These are phyloP conservation scores for Orthonyx spaldingii DNA, from an alignment of 2,113 vertebrate genomes.

Conservation along the genomic window DNA sequence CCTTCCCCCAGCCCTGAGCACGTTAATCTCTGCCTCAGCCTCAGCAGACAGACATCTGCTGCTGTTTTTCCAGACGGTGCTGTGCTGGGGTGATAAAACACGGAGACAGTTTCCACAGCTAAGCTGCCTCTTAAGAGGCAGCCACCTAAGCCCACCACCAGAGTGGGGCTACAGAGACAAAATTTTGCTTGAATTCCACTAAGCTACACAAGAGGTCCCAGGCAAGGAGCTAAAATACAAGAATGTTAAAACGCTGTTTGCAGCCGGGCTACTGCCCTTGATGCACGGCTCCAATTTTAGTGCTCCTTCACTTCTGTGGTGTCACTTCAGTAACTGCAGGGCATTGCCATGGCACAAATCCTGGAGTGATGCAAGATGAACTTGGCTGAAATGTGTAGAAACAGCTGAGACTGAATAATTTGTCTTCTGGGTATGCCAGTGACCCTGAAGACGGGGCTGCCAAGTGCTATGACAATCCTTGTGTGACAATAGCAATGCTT, in stretches of 20 bases:
- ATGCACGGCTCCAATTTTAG: not conserved
- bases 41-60: not conserved
- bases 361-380: not conserved
- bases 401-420: not conserved
- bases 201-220: not conserved
- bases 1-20: not conserved
- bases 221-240: not conserved
- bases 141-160: not conserved
- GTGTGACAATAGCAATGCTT: not conserved
- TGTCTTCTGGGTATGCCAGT: not conserved
- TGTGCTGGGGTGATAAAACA: not conserved
- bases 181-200: not conserved
- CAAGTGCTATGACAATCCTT: not conserved
- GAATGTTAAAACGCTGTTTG: not conserved
- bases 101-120: not conserved
- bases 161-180: not conserved
- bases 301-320: not conserved
- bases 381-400: not conserved
- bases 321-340: not conserved
- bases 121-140: not conserved
- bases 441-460: not conserved
- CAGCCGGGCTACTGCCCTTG: not conserved
- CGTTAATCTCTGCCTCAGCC: not conserved
- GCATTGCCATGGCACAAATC: not conserved
- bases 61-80: not conserved